Base-by-base conservation (phyloP, 2,797 vertebrate genomes). In the Takifugu ocellatus region DNA sequence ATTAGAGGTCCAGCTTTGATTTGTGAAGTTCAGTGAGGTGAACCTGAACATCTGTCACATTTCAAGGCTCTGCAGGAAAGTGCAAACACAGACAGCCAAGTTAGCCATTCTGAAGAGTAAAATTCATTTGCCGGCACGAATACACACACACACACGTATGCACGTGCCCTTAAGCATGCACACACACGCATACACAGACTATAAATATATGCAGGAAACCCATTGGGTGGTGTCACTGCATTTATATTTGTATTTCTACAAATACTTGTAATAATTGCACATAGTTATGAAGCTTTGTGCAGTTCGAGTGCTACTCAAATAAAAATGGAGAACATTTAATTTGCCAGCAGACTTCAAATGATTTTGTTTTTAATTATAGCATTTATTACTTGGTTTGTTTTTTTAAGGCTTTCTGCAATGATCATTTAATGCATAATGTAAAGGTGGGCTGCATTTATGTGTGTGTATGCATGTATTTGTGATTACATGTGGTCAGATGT, bases 21-120 rank as follows among this genome's bases (percentile, higher is more conserved):
- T 92, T 90, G 77, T 72, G 75, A 90, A 89, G 89, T 90, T 90
- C 81, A 89, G 72, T 53, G 44, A 69, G 86, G 83, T 81, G 77
- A 82, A 79, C 83, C 70, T 75, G 78, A 90, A 89, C 91, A 92
- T 89, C 89, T 91, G 88, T 79, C 66, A 60, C 76, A 71, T 81
- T 79, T 87, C 83, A 83, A 84, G 80, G 82, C 84, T 85, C 27
- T 80, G 56, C 70, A 21, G 48, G 51, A 29, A 55, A 79, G 65
- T 54, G 59, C 68, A 87, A 88, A 86, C 66, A 84, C 61, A 54
- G 74, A 71, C 74, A 71, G 70, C 53, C 63, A 39, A 55, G 64
- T 75, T 60, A 79, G 69, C 76, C 66, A 82, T 82, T 68, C 71
- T 53, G 58, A 42, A 48, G 11, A 72, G 36, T 10, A 39, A 39